Conservation (phyloP, 1,140 invertebrate genomes). For the Lucilia cuprina region DNA sequence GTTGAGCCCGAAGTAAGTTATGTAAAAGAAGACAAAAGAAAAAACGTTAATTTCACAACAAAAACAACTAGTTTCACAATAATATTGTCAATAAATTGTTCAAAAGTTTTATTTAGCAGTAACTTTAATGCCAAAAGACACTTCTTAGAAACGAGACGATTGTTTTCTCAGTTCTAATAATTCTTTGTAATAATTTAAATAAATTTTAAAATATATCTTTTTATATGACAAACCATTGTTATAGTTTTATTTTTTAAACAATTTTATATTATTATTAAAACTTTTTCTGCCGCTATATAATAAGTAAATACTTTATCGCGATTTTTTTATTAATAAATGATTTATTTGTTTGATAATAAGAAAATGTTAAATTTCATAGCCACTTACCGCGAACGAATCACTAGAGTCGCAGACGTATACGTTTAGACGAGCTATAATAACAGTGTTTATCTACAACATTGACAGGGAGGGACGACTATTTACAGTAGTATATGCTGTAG, state of each 20-base stretch:
- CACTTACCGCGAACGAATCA: not conserved
- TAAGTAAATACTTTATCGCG: not conserved
- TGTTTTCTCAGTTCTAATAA: too few species aligned
- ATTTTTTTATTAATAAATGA: not conserved
- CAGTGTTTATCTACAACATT: not conserved
- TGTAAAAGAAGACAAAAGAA: too few species aligned
- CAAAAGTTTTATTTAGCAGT: too few species aligned
- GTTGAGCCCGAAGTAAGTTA: too few species aligned
- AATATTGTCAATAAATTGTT: too few species aligned
- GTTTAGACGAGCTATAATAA: not conserved
- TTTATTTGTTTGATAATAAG: not conserved
- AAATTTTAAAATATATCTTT: too few species aligned
- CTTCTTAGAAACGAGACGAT: too few species aligned
- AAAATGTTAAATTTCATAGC: not conserved
- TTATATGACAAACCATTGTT: not conserved
- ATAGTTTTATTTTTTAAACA: not conserved
- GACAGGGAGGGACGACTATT: not conserved
- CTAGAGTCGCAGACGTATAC: not conserved
- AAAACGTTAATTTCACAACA: too few species aligned
- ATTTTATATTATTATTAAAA: not conserved
- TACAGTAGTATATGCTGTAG: too few species aligned
- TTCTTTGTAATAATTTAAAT: too few species aligned
- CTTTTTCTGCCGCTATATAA: not conserved
- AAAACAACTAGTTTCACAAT: too few species aligned
- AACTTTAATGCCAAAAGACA: too few species aligned